These are phyloP conservation scores for Thyatira batis DNA, from an alignment of 2,888 invertebrate genomes.

Conservation along the genomic window DNA sequence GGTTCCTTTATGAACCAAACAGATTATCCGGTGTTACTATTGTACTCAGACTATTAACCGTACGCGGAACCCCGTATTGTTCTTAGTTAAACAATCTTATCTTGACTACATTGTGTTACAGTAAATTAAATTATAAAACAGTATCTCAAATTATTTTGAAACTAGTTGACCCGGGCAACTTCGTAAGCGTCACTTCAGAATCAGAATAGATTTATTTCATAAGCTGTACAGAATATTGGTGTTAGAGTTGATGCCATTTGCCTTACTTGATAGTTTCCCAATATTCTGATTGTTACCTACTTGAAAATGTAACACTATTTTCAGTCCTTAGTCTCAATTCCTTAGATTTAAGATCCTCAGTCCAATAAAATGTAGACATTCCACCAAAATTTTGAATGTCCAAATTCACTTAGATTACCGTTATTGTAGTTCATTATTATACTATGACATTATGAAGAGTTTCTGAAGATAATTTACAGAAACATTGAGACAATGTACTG, in stretches of 20 bases:
- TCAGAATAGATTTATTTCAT: too few relatives aligned
- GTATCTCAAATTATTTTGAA: too few relatives aligned
- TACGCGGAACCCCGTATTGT: constrained; percentile 21
- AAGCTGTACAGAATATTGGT: too few relatives aligned
- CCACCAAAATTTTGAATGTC: not conserved
- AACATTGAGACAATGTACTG: constrained; percentile 1
- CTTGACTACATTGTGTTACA: constrained; percentile 21
- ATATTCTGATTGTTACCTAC: too few relatives aligned
- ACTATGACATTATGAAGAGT: constrained; percentile 1
- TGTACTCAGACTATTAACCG: constrained; percentile 41
- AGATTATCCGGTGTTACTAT: constrained; percentile 41
- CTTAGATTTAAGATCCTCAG: too few relatives aligned
- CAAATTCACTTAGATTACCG: not conserved
- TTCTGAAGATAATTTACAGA: constrained; percentile 2
- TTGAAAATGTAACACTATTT: too few relatives aligned
- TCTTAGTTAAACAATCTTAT: constrained; percentile 20
- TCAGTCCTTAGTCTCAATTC: too few relatives aligned
- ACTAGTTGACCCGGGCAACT: too few relatives aligned
- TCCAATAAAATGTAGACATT: too few relatives aligned
- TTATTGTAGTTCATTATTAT: not conserved
- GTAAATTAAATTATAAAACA: not conserved
- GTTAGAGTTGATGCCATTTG: too few relatives aligned
- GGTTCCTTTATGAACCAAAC: constrained; percentile 53
- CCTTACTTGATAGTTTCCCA: too few relatives aligned
- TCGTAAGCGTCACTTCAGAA: too few relatives aligned